phyloP scores from a whole-genome alignment of 2,113 vertebrate species.

The Eulemur macaco region DNA sequence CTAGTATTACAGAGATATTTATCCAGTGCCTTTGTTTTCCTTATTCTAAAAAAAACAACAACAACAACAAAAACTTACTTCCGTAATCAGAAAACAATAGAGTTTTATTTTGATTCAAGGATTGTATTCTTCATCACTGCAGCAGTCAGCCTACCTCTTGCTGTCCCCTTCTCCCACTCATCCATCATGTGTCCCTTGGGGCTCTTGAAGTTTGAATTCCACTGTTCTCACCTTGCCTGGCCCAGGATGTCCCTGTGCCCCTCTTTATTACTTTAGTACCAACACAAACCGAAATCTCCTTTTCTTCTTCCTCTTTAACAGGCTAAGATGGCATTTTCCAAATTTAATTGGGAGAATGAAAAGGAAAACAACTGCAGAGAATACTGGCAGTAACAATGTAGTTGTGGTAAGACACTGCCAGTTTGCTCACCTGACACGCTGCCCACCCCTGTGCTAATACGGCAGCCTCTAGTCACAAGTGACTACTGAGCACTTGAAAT shows the following conservation, averaged over 20 bases:
- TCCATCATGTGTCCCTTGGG: fast-evolving
- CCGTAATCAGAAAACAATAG: not conserved
- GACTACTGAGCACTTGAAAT: not conserved
- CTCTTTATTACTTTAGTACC: not conserved
- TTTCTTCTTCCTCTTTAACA: not conserved
- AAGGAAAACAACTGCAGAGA: not conserved
- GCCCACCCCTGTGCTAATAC: not conserved
- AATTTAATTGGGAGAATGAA: not conserved
- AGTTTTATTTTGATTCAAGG: not conserved
- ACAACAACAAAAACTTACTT: not conserved
- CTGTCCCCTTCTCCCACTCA: not conserved
- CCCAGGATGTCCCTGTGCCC: not conserved
- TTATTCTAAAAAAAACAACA: not conserved
- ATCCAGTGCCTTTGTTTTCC: not conserved
- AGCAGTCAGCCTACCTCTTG: not conserved
- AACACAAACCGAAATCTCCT: not conserved
- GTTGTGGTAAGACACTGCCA: not conserved
- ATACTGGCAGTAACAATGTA: not conserved
- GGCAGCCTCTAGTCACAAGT: not conserved
- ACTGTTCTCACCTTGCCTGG: not conserved
- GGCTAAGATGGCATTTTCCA: not conserved
- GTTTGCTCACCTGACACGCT: not conserved
- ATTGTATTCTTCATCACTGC: not conserved
- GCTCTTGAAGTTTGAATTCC: not conserved
- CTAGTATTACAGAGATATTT: not conserved